A percentile compares a stretch with the other conserved stretches of the same genome.
Evolutionary conservation across 1,140 invertebrate species (phyloP).

Genomic region (Drosophila sulfurigaster): DNA sequence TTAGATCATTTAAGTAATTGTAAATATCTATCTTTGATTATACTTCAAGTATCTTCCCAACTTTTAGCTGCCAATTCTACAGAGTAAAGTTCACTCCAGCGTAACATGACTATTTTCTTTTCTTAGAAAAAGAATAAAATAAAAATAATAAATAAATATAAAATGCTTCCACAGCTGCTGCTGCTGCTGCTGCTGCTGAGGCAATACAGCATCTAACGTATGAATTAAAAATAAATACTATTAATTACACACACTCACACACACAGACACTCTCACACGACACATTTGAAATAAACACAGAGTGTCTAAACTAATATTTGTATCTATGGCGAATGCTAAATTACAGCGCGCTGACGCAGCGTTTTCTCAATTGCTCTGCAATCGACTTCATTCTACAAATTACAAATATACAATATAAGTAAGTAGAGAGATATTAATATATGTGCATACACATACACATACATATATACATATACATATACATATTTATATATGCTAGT

Average conservation of each 20-base stretch:
- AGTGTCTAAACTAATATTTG: constrained; percentile 43
- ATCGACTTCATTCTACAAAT: constrained; percentile 53
- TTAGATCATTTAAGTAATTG: too few species aligned
- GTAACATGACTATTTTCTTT: too few species aligned
- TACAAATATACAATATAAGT: constrained; percentile 17
- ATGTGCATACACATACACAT: constrained; percentile 22
- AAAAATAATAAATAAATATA: too few species aligned
- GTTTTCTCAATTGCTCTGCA: constrained; percentile 41
- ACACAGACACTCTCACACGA: constrained; percentile 10
- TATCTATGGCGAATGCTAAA: constrained; percentile 64
- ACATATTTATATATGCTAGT: constrained; percentile 33
- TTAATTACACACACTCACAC: constrained; percentile 49
- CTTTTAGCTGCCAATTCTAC: too few species aligned
- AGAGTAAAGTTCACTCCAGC: too few species aligned
- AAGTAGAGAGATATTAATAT: constrained; percentile 21
- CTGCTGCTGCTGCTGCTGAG: neutral
- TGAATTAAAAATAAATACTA: constrained; percentile 54
- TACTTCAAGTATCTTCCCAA: too few species aligned
- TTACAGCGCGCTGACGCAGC: constrained; percentile 64
- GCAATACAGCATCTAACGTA: constrained; percentile 7
- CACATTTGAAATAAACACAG: constrained; percentile 1
- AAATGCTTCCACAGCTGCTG: neutral
- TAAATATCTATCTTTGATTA: too few species aligned
- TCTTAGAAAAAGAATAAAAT: too few species aligned
- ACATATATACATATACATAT: constrained; percentile 15